Evolutionary conservation across 1,140 invertebrate species (phyloP).

Genomic region (Drosophila grimshawi): DNA sequence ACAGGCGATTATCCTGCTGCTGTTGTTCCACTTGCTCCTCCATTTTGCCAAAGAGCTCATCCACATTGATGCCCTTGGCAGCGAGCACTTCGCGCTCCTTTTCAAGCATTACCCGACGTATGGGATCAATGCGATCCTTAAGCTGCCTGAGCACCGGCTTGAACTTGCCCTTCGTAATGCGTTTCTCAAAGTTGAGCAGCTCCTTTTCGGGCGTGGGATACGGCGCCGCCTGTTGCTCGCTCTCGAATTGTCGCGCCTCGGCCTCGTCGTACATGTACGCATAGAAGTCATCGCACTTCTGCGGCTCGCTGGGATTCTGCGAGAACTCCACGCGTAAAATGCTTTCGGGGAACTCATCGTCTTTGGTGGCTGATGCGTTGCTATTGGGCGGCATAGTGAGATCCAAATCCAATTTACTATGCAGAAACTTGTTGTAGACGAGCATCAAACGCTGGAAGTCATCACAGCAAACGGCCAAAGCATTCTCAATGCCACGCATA

Average conservation of each 20-base stretch:
- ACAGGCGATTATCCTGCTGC: slow-evolving; percentile 61
- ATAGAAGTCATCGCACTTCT: slow-evolving; percentile 76
- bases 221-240: slow-evolving; percentile 65
- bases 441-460: slow-evolving; percentile 82
- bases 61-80: slow-evolving; percentile 80
- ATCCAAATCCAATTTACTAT: slow-evolving; percentile 68
- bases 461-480: slow-evolving; percentile 76
- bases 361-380: slow-evolving; percentile 8
- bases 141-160: slow-evolving; percentile 79
- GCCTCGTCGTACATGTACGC: slow-evolving; percentile 82
- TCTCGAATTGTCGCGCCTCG: slow-evolving; percentile 59
- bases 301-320: slow-evolving; percentile 62
- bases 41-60: slow-evolving; percentile 70
- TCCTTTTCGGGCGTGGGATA: slow-evolving; percentile 70
- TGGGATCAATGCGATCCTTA: slow-evolving; percentile 83
- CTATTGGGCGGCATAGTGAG: slow-evolving; percentile 2
- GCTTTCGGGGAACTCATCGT: slow-evolving; percentile 73
- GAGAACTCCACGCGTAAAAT: slow-evolving; percentile 75
- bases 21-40: slow-evolving; percentile 33
- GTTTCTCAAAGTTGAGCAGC: slow-evolving; percentile 78
- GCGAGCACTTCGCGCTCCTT: slow-evolving; percentile 78
- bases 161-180: slow-evolving; percentile 76
- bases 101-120: slow-evolving; percentile 77
- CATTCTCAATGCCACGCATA: slow-evolving; percentile 79
- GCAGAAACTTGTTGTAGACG: slow-evolving; percentile 81